Conservation (phyloP, 1,140 invertebrate genomes). For the Cecropterus lyciades region DNA sequence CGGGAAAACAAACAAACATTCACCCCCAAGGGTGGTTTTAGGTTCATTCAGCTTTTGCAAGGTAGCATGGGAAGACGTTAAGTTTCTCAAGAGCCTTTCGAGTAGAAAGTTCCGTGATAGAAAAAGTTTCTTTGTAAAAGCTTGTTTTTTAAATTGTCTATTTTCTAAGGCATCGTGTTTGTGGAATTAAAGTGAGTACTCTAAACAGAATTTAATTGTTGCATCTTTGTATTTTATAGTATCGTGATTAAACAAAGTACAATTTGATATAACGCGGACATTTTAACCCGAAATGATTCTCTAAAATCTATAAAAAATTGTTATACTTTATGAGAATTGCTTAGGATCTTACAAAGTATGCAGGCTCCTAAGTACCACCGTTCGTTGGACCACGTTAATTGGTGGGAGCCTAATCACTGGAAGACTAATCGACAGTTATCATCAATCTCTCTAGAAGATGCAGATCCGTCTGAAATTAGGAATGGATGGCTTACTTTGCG, state of each 20-base stretch:
- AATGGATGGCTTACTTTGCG: conserved; percentile 71
- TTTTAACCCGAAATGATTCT: no score
- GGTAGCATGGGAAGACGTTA: neutral
- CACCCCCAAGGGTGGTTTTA: conserved; percentile 12
- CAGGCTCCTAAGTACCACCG: conserved; percentile 47
- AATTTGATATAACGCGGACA: no score
- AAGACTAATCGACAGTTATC: conserved; percentile 45
- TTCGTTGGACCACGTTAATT: conserved; percentile 62
- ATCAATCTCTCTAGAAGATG: conserved; percentile 56
- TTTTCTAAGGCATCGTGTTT: no score
- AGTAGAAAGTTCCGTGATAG: neutral
- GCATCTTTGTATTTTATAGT: no score
- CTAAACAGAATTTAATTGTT: no score
- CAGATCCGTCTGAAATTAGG: conserved; percentile 63
- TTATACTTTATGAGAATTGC: no score
- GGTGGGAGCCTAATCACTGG: conserved; percentile 68
- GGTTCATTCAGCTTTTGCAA: conserved; percentile 39
- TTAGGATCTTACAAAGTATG: conserved; percentile 25
- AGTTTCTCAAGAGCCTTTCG: conserved; percentile 4
- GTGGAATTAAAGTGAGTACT: no score
- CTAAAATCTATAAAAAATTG: no score
- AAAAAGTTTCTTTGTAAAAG: neutral
- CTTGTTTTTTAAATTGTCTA: no score
- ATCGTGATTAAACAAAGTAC: no score
- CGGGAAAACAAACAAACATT: conserved; percentile 57